These are phyloP conservation scores for Octomys mimax DNA, from an alignment of 2,797 vertebrate species.

Conservation along the genomic window DNA sequence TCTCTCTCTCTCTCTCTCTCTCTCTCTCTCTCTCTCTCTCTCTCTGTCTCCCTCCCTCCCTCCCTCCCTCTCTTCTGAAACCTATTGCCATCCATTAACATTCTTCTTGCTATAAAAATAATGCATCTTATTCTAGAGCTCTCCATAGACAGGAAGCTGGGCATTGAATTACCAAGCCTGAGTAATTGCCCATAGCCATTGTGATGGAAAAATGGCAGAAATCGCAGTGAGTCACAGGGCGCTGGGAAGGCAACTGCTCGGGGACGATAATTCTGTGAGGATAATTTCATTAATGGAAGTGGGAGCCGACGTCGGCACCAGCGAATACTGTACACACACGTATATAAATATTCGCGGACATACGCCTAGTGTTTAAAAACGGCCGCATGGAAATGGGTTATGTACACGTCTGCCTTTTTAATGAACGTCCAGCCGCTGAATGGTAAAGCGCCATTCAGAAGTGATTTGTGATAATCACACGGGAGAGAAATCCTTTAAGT, in stretches of 20 bases:
- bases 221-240: slow-evolving; percentile 44
- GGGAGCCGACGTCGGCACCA: background rate
- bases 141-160: slow-evolving; percentile 55
- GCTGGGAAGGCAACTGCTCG: slow-evolving; percentile 52
- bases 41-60: no score
- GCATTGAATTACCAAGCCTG: slow-evolving; percentile 29
- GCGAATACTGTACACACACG: background rate
- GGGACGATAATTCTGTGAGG: slow-evolving; percentile 63
- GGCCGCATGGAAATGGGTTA: background rate
- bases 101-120: slow-evolving; percentile 50
- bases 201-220: slow-evolving; percentile 67
- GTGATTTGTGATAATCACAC: slow-evolving; percentile 62
- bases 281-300: slow-evolving; percentile 77
- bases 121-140: slow-evolving; percentile 6
- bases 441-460: slow-evolving; percentile 59
- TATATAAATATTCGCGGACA: background rate
- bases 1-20: no score
- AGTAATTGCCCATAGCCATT: slow-evolving; percentile 61
- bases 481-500: slow-evolving; percentile 37
- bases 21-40: no score
- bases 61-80: background rate
- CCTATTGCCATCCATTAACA: slow-evolving; percentile 70
- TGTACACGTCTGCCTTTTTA: background rate
- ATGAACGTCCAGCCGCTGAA: background rate
- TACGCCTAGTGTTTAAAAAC: background rate